A percentile compares a stretch with the other conserved stretches of the same genome.
phyloP scores from a whole-genome alignment of 2,888 invertebrate genomes.

The Euclidia mi region DNA sequence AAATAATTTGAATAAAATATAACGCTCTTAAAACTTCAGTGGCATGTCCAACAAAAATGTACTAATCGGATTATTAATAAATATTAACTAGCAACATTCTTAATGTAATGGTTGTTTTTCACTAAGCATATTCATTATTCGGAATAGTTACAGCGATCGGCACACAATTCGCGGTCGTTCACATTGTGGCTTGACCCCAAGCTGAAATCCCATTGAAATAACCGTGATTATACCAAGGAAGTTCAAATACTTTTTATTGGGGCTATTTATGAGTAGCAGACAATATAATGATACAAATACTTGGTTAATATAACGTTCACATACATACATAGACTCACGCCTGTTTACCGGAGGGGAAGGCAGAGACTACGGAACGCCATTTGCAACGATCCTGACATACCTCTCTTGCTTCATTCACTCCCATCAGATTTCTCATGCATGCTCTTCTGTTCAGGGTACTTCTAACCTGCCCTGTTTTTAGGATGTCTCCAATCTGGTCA shows the following conservation, averaged over 20 bases:
- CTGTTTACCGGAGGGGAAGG: too few species aligned
- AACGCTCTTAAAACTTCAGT: slow-evolving; percentile 24
- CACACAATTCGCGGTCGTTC: slow-evolving; percentile 69
- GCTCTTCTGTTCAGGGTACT: too few species aligned
- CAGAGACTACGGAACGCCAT: too few species aligned
- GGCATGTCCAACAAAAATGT: slow-evolving; percentile 12
- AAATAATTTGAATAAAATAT: slow-evolving; percentile 38
- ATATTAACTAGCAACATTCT: slow-evolving; percentile 22
- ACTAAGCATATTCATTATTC: slow-evolving; percentile 62
- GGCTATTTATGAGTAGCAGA: slow-evolving; percentile 15
- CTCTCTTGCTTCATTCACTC: too few species aligned
- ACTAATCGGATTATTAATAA: slow-evolving; percentile 28
- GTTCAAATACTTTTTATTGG: slow-evolving; percentile 26
- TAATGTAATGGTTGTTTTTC: slow-evolving; percentile 39
- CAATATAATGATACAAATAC: slow-evolving; percentile 1
- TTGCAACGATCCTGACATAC: too few species aligned
- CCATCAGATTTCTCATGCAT: too few species aligned
- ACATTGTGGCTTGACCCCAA: slow-evolving; percentile 64
- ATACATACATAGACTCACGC: too few species aligned
- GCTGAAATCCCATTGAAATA: slow-evolving; percentile 63
- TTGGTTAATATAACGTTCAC: slow-evolving; percentile 6
- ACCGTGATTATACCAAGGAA: slow-evolving; percentile 37
- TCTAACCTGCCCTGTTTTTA: too few species aligned
- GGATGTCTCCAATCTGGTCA: too few species aligned
- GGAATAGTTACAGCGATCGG: slow-evolving; percentile 64